phyloP scores from a whole-genome alignment of 2,113 vertebrate genomes.

The Lipophrys pholis region DNA sequence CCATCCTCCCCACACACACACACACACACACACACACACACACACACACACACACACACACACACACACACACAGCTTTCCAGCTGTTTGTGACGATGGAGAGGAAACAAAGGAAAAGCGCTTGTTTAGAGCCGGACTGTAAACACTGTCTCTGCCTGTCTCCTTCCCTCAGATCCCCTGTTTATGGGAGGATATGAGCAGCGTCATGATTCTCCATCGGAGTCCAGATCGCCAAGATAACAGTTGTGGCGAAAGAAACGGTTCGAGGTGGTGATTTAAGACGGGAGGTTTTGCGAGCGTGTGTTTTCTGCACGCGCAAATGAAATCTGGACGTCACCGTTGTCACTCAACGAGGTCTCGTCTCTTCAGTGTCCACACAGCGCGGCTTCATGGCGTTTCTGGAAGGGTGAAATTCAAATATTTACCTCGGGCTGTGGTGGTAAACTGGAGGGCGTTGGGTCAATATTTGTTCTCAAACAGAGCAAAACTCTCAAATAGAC shows the following conservation, averaged over 20 bases:
- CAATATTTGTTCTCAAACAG: conserved; percentile 44
- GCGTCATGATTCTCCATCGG: neutral
- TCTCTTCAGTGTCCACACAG: neutral
- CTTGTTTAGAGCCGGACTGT: neutral
- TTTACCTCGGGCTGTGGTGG: conserved; percentile 9
- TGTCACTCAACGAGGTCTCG: neutral
- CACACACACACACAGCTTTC: neutral
- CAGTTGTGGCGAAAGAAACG: neutral
- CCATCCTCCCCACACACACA: neutral
- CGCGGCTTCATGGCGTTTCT: conserved; percentile 7
- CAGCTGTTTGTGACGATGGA: conserved; percentile 30
- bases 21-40: neutral
- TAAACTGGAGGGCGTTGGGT: neutral
- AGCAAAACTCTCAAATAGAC: conserved; percentile 4
- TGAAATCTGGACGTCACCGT: neutral
- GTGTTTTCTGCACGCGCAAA: neutral
- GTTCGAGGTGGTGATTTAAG: conserved; percentile 10
- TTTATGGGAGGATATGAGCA: neutral
- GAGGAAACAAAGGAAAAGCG: conserved; percentile 24
- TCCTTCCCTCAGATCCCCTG: neutral
- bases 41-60: neutral
- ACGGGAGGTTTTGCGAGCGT: neutral
- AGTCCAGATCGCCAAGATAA: conserved; percentile 1
- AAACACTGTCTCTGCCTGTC: conserved; percentile 14
- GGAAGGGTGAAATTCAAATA: conserved; percentile 35